Evolutionary conservation across 2,797 vertebrate species (phyloP).

Genomic region (Periparus ater): DNA sequence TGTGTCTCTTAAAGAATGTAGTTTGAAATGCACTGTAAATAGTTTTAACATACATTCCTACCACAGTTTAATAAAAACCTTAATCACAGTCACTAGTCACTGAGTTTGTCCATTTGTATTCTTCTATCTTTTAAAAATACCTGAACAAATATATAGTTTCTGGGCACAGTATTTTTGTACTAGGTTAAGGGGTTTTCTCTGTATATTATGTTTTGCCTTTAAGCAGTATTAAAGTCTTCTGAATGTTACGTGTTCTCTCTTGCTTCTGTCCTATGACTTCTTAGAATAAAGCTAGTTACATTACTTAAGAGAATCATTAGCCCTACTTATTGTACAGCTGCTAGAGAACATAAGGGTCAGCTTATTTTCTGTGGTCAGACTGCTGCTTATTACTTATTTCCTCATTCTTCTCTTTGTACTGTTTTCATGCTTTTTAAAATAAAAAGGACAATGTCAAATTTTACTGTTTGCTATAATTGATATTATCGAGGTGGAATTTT

Average conservation of each 20-base stretch:
- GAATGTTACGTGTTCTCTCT: conserved; percentile 61
- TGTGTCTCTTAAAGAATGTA: conserved; percentile 60
- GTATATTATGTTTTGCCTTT: conserved; percentile 68
- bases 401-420: conserved; percentile 80
- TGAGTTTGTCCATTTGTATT: conserved; percentile 71
- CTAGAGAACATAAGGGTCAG: background rate
- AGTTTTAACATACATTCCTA: conserved; percentile 68
- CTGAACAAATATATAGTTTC: conserved; percentile 83
- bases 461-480: conserved; percentile 14
- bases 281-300: background rate
- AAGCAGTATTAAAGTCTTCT: conserved; percentile 73
- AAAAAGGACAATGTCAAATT: conserved; percentile 60
- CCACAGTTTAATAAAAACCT: conserved; percentile 60
- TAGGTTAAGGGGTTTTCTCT: conserved; percentile 69
- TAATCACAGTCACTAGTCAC: conserved; percentile 60
- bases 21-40: conserved; percentile 73
- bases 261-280: background rate
- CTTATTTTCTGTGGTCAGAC: background rate
- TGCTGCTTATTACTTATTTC: conserved; percentile 69
- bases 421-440: conserved; percentile 82
- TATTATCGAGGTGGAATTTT: background rate
- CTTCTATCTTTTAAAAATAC: conserved; percentile 77
- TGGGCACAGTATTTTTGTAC: conserved; percentile 83
- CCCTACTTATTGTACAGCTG: conserved; percentile 67
- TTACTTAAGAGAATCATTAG: background rate